A percentile compares a stretch with the other conserved stretches of the same genome.
Conservation (phyloP, 2,888 invertebrate species). For the Pristionchus maxplancki region DNA sequence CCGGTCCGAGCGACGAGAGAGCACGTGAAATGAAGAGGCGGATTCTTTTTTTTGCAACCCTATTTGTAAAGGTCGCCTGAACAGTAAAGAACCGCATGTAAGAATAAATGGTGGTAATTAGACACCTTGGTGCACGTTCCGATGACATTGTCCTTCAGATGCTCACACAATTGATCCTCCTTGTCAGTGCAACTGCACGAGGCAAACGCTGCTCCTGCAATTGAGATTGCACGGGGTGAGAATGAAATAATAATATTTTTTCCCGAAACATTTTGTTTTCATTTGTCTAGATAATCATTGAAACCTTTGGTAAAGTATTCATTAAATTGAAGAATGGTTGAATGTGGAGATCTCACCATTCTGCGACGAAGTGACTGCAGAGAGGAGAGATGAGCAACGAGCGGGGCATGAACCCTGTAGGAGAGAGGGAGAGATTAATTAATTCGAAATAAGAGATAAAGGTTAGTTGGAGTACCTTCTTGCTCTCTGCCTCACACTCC, state of each 20-base stretch:
- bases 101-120: background rate
- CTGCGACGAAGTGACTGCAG: conserved; percentile 15
- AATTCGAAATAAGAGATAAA: no score
- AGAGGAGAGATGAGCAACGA: conserved; percentile 43
- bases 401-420: conserved; percentile 23
- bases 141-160: conserved; percentile 68
- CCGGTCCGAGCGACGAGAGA: no score
- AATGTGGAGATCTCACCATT: conserved; percentile 23
- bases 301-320: no score
- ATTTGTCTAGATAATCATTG: no score
- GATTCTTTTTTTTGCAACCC: no score
- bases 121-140: conserved; percentile 65
- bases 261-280: background rate
- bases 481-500: conserved; percentile 75
- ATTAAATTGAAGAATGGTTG: background rate
- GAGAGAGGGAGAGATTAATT: no score
- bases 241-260: background rate
- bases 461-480: no score
- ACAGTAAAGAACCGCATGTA: no score
- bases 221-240: background rate
- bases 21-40: no score
- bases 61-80: no score
- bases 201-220: conserved; percentile 61
- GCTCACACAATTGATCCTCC: conserved; percentile 74
- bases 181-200: conserved; percentile 76